Evolutionary conservation across 2,888 invertebrate genomes (phyloP).

Genomic region (Danaus chrysippus): DNA sequence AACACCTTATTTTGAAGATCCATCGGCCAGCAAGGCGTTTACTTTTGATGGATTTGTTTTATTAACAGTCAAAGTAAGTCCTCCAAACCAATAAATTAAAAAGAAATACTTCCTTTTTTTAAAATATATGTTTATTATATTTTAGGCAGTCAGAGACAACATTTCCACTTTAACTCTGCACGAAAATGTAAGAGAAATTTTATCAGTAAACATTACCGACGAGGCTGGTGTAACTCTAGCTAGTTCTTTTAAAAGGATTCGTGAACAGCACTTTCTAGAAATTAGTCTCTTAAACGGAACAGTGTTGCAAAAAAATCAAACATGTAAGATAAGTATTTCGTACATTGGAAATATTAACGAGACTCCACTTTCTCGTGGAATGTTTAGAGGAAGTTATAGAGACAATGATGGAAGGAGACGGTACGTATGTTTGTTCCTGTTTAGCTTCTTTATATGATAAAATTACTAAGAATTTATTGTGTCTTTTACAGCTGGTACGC

Average conservation of each 20-base stretch:
- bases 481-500: conserved; percentile 83
- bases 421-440: conserved; percentile 43
- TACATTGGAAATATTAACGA: conserved; percentile 70
- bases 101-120: neutral
- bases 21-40: conserved; percentile 50
- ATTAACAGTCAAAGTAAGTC: conserved; percentile 56
- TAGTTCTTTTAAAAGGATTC: conserved; percentile 47
- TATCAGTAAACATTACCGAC: conserved; percentile 41
- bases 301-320: conserved; percentile 41
- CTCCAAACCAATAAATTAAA: conserved; percentile 2
- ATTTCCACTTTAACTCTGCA: conserved; percentile 52
- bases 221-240: conserved; percentile 34
- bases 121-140: conserved; percentile 28
- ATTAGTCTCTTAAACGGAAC: conserved; percentile 51
- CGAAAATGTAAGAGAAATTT: conserved; percentile 59
- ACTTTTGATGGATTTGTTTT: conserved; percentile 69
- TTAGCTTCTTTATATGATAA: neutral
- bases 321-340: conserved; percentile 46
- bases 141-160: conserved; percentile 48
- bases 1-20: conserved; percentile 70
- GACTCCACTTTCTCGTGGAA: conserved; percentile 64
- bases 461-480: neutral
- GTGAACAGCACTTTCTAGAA: conserved; percentile 54
- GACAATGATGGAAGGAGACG: conserved; percentile 47
- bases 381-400: conserved; percentile 64